Conservation (phyloP, 2,797 vertebrate genomes). For the Lycodopsis pacificus region DNA sequence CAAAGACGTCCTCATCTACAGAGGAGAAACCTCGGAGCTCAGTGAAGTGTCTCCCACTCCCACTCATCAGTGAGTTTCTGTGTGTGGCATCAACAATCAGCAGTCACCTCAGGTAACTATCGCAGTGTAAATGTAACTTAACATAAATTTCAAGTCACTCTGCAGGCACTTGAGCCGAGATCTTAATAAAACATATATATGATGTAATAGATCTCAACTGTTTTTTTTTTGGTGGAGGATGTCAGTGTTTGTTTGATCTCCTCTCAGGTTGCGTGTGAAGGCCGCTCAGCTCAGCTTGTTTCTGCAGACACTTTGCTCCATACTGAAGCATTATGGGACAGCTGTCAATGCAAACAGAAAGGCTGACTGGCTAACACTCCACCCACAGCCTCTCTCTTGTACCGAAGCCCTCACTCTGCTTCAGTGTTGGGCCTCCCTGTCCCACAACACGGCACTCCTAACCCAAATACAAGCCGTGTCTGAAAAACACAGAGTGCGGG, state of each 20-base stretch:
- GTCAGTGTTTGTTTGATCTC: conserved; percentile 44
- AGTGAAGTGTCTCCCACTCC: conserved; percentile 88
- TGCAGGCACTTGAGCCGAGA: background rate
- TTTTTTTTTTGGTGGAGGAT: conserved; percentile 27
- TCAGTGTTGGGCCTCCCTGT: conserved; percentile 87
- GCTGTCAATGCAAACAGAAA: conserved; percentile 76
- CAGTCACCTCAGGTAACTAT: conserved; percentile 85
- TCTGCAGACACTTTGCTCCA: conserved; percentile 84
- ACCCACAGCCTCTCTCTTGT: conserved; percentile 81
- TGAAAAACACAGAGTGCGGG: conserved; percentile 83
- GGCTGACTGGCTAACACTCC: conserved; percentile 80
- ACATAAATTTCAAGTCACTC: background rate
- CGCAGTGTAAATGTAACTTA: background rate
- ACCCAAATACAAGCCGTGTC: conserved; percentile 80
- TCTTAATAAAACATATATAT: background rate
- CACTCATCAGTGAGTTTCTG: conserved; percentile 90
- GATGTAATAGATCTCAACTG: background rate
- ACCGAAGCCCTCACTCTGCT: conserved; percentile 86
- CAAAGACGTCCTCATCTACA: conserved; percentile 8
- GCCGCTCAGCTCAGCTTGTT: conserved; percentile 79
- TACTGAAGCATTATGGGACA: conserved; percentile 85
- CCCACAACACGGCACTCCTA: conserved; percentile 79
- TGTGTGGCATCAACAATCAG: conserved; percentile 79
- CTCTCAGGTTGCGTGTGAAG: conserved; percentile 82
- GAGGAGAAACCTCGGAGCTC: conserved; percentile 46